Evolutionary conservation across 2,797 vertebrate species (phyloP).

Genomic region (Xyrichtys novacula): DNA sequence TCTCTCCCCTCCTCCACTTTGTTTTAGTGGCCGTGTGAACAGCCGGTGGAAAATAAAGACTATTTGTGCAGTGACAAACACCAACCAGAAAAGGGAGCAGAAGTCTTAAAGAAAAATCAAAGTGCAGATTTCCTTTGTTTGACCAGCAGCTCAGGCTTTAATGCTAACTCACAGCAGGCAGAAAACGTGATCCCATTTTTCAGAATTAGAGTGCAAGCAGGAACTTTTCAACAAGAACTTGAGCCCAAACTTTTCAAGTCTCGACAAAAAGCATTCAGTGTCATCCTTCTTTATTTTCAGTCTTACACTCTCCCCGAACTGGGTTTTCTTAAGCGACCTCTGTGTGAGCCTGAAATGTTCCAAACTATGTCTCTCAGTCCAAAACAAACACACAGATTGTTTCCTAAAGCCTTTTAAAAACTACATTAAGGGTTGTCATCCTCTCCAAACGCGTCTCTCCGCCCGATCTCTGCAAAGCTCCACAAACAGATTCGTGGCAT

Average conservation of each 20-base stretch:
- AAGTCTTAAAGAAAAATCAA: conserved; percentile 34
- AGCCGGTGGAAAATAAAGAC: conserved; percentile 54
- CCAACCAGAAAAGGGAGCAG: conserved; percentile 47
- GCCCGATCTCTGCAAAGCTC: conserved; percentile 40
- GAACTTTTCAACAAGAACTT: conserved; percentile 67
- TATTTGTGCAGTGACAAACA: conserved; percentile 58
- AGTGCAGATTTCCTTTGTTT: conserved; percentile 47
- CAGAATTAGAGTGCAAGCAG: conserved; percentile 31
- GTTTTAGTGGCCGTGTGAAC: conserved; percentile 67
- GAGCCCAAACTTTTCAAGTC: conserved; percentile 63
- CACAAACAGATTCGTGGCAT: conserved; percentile 79
- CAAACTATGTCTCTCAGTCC: conserved; percentile 56
- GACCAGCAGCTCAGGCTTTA: conserved; percentile 6
- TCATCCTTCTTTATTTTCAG: conserved; percentile 16
- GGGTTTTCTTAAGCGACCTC: conserved; percentile 22
- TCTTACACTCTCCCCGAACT: conserved; percentile 15
- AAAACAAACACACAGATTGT: conserved; percentile 72
- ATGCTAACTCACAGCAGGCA: conserved; percentile 15
- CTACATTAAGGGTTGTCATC: conserved; percentile 81
- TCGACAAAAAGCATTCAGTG: conserved; percentile 26
- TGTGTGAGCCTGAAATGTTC: conserved; percentile 50
- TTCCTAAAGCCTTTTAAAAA: conserved; percentile 59
- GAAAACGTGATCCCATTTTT: neutral
- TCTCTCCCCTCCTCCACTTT: conserved; percentile 77
- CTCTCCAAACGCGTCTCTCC: conserved; percentile 41